A percentile compares a stretch with the other conserved stretches of the same genome.
Conservation (phyloP, 2,888 invertebrate species). For the Synergus umbraculus region DNA sequence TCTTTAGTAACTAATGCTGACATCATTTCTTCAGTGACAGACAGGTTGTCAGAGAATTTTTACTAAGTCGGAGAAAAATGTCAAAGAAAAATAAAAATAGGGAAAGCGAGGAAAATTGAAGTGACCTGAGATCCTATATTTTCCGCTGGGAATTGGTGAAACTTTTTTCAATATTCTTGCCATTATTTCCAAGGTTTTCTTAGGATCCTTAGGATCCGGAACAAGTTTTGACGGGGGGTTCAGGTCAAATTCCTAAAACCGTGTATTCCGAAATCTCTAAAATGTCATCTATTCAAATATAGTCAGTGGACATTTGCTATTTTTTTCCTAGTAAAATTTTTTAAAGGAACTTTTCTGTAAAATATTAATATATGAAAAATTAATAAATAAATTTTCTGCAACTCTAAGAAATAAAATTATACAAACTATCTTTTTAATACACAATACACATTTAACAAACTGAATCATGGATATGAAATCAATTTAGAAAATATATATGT, state of each 20-base stretch:
- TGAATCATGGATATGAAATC: too few species aligned
- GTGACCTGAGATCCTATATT: neutral
- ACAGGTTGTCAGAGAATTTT: neutral
- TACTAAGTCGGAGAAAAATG: neutral
- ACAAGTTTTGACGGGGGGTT: neutral
- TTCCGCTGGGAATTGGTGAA: neutral
- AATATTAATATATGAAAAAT: too few species aligned
- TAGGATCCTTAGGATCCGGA: neutral
- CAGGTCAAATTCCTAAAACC: constrained; percentile 1
- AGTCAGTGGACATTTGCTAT: neutral
- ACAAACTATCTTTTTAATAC: too few species aligned
- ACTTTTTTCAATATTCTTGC: neutral
- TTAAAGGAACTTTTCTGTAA: too few species aligned
- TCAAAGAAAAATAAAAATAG: neutral
- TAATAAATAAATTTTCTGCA: too few species aligned
- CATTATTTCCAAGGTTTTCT: neutral
- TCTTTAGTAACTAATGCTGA: neutral
- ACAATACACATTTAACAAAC: too few species aligned
- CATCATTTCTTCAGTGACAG: neutral
- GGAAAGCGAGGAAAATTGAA: neutral
- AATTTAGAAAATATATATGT: too few species aligned
- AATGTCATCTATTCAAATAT: neutral
- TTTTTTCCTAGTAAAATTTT: neutral
- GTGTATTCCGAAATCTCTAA: neutral
- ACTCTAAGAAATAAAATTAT: too few species aligned